Evolutionary conservation across 2,888 invertebrate species (phyloP), one percentile per base, ranked within the genome.

Genomic region (Exocentrus adspersus): DNA sequence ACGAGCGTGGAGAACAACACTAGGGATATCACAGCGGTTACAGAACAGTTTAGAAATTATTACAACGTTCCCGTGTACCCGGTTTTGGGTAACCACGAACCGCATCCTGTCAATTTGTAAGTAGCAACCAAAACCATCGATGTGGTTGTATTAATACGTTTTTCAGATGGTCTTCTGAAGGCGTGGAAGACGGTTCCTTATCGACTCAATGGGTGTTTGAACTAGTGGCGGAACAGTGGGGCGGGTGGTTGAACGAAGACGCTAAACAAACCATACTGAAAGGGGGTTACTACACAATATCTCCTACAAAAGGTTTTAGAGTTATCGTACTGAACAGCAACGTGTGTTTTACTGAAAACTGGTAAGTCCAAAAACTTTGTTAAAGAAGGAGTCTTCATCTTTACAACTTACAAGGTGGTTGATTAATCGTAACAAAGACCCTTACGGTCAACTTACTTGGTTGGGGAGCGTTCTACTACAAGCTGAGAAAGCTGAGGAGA

Each of bases 371-470:
- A n/a, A n/a, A n/a, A n/a, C n/a, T n/a, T n/a, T n/a, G n/a, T n/a
- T n/a, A n/a, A n/a, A n/a, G n/a, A n/a, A 42, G 12, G n/a, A n/a
- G n/a, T n/a, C n/a, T 14, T 7, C 1, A 2, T 42, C 10, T 24
- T 30, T 48, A 16, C 42, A 12, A 17, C 19, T 46, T 93, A 77
- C 84, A 88, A 76, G 75, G 85, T 81, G 81, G 81, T 69, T 81
- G 20, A 56, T 79, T 1, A 72, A 77, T 48, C 72, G 93, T 72
- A 89, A 91, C 1, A 79, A 83, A n/a, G 93, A 94, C 77, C 89
- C 92, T 0, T 88, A 89, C 66, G 88, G 85, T 2, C 93, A 95
- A 80, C 84, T 97, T 56, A 87, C 89, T 53, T 97, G 96, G 96
- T 81, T 97, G 28, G 87, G 91, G 2, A 62, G 76, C 28, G 71